Evolutionary conservation across 2,113 vertebrate genomes (phyloP).

Genomic region (Ceuthmochares aereus): DNA sequence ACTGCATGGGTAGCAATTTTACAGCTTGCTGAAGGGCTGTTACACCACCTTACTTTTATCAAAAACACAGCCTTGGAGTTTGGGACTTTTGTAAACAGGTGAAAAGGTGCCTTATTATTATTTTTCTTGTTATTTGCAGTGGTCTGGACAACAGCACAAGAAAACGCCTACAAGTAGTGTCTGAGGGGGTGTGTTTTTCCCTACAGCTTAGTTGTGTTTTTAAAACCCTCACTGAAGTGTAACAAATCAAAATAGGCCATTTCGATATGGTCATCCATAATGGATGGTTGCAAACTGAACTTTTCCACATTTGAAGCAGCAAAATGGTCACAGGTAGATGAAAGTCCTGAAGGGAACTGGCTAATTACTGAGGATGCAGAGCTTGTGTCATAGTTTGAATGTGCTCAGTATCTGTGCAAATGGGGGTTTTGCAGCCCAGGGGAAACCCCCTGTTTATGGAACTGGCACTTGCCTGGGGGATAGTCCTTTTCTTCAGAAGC

Average conservation of each 20-base stretch:
- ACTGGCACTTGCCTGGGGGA: not conserved
- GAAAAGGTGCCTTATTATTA: not conserved
- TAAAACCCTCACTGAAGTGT: not conserved
- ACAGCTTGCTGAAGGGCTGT: not conserved
- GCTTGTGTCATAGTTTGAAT: not conserved
- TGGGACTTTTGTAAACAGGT: not conserved
- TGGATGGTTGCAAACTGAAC: fast-evolving
- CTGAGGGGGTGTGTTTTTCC: not conserved
- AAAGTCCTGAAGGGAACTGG: not conserved
- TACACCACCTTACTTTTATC: not conserved
- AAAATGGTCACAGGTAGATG: not conserved
- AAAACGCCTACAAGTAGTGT: not conserved
- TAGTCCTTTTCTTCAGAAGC: not conserved
- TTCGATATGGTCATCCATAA: not conserved
- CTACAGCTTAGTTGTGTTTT: not conserved
- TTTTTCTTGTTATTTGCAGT: not conserved
- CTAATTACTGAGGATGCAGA: not conserved
- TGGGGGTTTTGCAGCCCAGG: not conserved
- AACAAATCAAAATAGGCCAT: not conserved
- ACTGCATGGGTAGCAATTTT: too few relatives aligned
- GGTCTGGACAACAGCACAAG: not conserved
- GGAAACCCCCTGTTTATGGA: not conserved
- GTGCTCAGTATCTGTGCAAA: not conserved
- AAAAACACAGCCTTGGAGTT: not conserved
- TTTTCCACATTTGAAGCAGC: not conserved